These are phyloP conservation scores for Idris sp. DNA, from an alignment of 1,140 invertebrate species.

Conservation along the genomic window DNA sequence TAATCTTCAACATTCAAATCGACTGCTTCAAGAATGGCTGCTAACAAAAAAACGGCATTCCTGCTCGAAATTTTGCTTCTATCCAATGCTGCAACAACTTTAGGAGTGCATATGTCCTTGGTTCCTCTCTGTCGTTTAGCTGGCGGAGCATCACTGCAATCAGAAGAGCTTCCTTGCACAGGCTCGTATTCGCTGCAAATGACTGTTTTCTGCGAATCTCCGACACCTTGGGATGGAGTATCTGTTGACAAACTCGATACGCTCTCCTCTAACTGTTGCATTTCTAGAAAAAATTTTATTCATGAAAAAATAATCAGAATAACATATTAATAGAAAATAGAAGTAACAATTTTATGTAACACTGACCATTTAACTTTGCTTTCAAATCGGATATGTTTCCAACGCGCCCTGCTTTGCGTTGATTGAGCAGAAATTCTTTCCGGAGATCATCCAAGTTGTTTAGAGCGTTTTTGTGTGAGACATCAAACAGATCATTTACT, in stretches of 20 bases:
- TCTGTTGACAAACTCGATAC: constrained; percentile 12
- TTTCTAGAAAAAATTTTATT: constrained; percentile 18
- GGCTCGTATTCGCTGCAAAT: constrained; percentile 18
- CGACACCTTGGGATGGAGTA: constrained; percentile 4
- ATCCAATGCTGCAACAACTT: constrained; percentile 23
- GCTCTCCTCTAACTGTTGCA: constrained; percentile 9
- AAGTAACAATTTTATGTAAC: constrained; percentile 4
- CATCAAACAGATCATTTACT: constrained; percentile 18
- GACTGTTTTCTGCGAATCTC: constrained; percentile 10
- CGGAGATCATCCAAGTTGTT: constrained; percentile 8
- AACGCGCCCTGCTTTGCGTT: constrained; percentile 8
- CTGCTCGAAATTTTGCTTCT: constrained; percentile 30
- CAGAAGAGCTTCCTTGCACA: constrained; percentile 13
- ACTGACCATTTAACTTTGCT: constrained; percentile 11
- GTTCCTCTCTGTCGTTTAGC: constrained; percentile 23
- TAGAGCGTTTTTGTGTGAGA: constrained; percentile 7
- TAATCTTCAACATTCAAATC: constrained; percentile 4
- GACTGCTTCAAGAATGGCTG: constrained; percentile 1
- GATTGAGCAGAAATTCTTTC: constrained; percentile 22
- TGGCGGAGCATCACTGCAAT: constrained; percentile 9
- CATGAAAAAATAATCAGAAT: constrained; percentile 6
- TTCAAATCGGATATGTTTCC: constrained; percentile 21
- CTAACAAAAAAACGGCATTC: constrained; percentile 29
- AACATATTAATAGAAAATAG: constrained; percentile 3
- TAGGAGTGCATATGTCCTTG: constrained; percentile 28